Evolutionary conservation across 2,888 invertebrate genomes (phyloP).

Genomic region (Ceriagrion tenellum): DNA sequence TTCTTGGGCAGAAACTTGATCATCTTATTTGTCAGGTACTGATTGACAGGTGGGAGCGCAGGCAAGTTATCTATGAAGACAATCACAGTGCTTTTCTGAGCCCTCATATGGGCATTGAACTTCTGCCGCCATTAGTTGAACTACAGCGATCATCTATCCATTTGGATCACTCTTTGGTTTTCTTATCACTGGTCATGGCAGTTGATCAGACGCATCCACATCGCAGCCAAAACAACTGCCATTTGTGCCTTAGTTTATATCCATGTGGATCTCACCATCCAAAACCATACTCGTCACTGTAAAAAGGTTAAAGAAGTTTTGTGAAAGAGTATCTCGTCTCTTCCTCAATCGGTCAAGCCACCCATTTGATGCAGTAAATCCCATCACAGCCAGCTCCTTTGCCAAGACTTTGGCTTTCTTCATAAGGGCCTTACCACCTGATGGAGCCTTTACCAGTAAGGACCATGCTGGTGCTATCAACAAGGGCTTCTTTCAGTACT

Average conservation of each 20-base stretch:
- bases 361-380: neutral
- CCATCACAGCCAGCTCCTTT: neutral
- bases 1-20: neutral
- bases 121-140: too few species aligned
- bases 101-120: too few species aligned
- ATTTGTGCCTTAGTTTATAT: neutral
- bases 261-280: neutral
- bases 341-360: neutral
- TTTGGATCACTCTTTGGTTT: neutral
- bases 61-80: too few species aligned
- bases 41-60: neutral
- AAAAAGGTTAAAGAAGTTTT: neutral
- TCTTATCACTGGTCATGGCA: neutral
- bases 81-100: too few species aligned
- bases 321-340: too few species aligned
- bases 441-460: neutral
- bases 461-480: neutral
- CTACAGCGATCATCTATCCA: too few species aligned
- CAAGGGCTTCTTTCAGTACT: neutral
- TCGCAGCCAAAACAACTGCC: neutral
- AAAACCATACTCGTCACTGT: neutral
- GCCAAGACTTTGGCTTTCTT: neutral
- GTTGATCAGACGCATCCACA: neutral
- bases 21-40: neutral
- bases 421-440: neutral